Conservation (phyloP, 1,140 invertebrate genomes). For the Cydia pomonella region DNA sequence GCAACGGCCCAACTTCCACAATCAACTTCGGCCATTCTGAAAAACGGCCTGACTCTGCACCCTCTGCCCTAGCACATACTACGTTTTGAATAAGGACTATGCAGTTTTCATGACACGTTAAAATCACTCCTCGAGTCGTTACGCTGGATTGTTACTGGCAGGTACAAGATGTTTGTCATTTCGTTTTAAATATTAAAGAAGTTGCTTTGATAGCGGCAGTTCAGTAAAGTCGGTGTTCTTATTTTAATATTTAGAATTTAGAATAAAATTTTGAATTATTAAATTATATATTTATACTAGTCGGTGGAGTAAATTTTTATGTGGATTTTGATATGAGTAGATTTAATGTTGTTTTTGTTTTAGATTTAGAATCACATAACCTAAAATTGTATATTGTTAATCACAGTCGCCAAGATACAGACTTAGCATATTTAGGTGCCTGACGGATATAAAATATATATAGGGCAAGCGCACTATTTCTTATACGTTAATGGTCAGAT, state of each 20-base stretch:
- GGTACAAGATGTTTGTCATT: constrained; percentile 7
- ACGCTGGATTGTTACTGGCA: constrained; percentile 44
- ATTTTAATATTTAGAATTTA: too few species aligned
- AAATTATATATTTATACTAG: background rate
- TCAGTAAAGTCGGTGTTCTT: background rate
- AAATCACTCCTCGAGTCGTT: constrained; percentile 41
- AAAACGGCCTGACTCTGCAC: background rate
- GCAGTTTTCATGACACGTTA: constrained; percentile 38
- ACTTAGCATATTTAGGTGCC: too few species aligned
- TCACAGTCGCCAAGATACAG: too few species aligned
- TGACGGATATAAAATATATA: too few species aligned
- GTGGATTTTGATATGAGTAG: too few species aligned
- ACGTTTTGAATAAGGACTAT: background rate
- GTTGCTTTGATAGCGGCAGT: background rate
- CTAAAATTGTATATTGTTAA: too few species aligned
- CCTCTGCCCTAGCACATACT: background rate
- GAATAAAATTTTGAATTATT: too few species aligned
- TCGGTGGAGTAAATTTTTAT: background rate
- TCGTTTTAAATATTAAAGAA: constrained; percentile 23
- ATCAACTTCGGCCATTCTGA: constrained; percentile 34
- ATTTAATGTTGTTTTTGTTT: too few species aligned
- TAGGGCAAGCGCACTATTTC: too few species aligned
- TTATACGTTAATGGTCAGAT: too few species aligned
- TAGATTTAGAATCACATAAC: too few species aligned
- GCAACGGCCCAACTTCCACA: constrained; percentile 41